These are phyloP conservation scores for Oreortyx pictus DNA, from an alignment of 2,797 vertebrate species.

Conservation along the genomic window DNA sequence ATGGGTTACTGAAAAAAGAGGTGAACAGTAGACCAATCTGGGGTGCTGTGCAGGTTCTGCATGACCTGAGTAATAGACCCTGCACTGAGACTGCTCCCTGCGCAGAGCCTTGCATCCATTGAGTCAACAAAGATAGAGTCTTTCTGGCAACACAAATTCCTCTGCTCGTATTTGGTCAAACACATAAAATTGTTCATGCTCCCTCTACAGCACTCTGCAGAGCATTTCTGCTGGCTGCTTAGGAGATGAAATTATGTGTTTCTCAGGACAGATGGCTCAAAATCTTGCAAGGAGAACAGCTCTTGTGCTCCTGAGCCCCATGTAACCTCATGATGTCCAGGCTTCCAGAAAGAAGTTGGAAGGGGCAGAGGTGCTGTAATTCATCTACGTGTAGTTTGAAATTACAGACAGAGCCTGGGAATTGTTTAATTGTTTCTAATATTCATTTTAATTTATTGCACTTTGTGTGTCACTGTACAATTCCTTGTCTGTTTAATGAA, in stretches of 20 bases:
- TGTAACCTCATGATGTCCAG: accelerated
- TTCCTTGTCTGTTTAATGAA: background rate
- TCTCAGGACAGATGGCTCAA: background rate
- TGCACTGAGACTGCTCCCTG: accelerated
- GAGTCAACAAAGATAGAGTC: background rate
- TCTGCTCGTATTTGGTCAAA: background rate
- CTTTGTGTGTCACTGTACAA: background rate
- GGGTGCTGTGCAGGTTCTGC: background rate
- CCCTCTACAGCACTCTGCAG: background rate
- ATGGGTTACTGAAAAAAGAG: background rate
- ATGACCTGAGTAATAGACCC: background rate
- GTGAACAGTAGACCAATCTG: background rate
- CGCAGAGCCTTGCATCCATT: background rate
- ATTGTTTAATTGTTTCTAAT: background rate
- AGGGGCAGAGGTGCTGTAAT: background rate
- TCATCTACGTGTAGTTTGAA: background rate
- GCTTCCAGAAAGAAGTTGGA: background rate
- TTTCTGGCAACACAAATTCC: background rate
- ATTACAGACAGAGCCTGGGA: background rate
- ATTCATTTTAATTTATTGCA: slow-evolving; percentile 2
- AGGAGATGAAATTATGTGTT: background rate
- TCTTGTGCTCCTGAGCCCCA: background rate
- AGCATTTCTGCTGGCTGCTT: background rate
- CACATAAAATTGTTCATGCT: background rate
- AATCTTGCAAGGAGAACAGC: background rate